These are phyloP conservation scores for Manacus vitellinus DNA, from an alignment of 2,113 vertebrate species.

Conservation along the genomic window DNA sequence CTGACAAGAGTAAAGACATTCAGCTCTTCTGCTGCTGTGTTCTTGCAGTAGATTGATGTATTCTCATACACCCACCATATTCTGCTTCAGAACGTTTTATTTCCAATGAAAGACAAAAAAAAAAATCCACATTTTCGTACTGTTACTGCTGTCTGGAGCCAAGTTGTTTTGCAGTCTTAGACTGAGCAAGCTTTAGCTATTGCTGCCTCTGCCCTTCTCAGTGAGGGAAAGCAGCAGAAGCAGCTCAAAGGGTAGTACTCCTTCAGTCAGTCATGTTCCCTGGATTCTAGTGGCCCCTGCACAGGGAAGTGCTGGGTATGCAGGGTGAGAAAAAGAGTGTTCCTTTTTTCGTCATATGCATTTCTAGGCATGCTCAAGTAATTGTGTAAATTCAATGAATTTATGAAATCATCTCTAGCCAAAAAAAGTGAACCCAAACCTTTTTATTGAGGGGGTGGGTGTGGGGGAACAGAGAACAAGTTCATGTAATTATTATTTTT, in stretches of 20 bases:
- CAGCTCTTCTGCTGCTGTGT: not conserved
- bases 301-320: not conserved
- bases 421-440: not conserved
- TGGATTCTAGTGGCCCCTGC: not conserved
- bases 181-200: not conserved
- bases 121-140: fast-evolving
- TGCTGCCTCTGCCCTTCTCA: not conserved
- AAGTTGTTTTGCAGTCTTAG: not conserved
- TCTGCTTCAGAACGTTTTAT: not conserved
- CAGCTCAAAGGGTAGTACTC: not conserved
- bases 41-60: not conserved
- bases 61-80: not conserved
- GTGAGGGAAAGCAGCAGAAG: not conserved
- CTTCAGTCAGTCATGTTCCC: not conserved
- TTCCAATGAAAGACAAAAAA: not conserved
- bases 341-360: not conserved
- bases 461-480: fast-evolving
- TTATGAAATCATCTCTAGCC: not conserved
- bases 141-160: not conserved
- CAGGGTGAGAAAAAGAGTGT: not conserved
- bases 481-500: not conserved
- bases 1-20: not conserved
- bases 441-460: not conserved
- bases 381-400: not conserved
- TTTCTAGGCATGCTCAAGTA: not conserved